Evolutionary conservation across 2,888 invertebrate species (phyloP), one percentile per base, ranked within the genome.

Genomic region (Sarcophaga rosellei): DNA sequence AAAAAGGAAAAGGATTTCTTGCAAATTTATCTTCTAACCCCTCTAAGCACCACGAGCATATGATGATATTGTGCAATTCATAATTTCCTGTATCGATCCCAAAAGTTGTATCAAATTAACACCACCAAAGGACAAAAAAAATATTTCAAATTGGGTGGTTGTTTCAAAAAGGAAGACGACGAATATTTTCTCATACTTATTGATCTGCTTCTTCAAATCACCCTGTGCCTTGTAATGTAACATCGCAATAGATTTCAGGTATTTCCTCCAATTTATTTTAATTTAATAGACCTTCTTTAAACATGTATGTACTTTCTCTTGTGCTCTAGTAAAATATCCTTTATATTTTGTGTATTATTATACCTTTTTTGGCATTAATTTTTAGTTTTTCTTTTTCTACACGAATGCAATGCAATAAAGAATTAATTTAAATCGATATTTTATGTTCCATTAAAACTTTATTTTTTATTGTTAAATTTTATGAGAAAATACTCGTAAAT

Each of bases 1-100:
- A 81, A 74, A 57, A 86, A 81, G 65, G 83, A 73, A 86, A 81
- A 70, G 83, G 77, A 83, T 86, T 74, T 86, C 62, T 86, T 74
- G 83, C 86, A 70, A 81, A 86, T 83, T 53, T 73, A 63, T 78
- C 21, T 61, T 62, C 17, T 25, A 59, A 70, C 62, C 57, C 57
- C 20, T 23, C 35, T n/a, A 53, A 17, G 17, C 17, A 53, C 12
- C 17, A 17, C 53, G 17, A 15, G 17, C 17, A 17, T 53, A 15
- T 53, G 17, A 53, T 53, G 10, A 53, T 15, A 53, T 53, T 53
- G 53, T 75, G 63, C 47, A 75, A 53, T 44, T 78, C 44, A 20
- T 45, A 68, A 68, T 62, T 74, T 20, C 4, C 62, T 53, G 0
- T 15, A 53, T 53, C 5, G 53, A 74, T 62, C 74, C 62, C 69